Conservation (phyloP, 2,113 vertebrate genomes). For the Chunga burmeisteri region DNA sequence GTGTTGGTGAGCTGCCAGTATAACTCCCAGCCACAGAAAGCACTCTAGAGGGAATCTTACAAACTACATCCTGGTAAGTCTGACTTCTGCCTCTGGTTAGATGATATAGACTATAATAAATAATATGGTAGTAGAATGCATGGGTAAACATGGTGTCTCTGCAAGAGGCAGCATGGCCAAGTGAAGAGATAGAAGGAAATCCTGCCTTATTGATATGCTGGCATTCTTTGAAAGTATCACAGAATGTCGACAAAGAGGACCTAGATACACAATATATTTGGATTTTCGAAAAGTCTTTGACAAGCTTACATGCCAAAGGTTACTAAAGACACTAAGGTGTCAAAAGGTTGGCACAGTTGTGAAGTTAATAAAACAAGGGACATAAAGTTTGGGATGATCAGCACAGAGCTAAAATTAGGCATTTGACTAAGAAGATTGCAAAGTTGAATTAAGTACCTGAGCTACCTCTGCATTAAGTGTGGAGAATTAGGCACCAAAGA, state of each 20-base stretch:
- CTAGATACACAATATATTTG: accelerated
- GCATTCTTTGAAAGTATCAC: accelerated
- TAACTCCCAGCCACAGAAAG: neutral
- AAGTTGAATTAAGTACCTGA: neutral
- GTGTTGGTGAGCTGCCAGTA: neutral
- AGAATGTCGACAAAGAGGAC: neutral
- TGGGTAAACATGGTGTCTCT: neutral
- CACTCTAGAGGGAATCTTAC: neutral
- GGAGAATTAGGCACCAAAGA: neutral
- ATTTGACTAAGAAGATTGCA: neutral
- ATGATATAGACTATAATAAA: neutral
- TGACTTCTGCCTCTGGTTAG: neutral
- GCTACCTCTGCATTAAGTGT: neutral
- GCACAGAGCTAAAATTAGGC: neutral
- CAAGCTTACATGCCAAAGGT: neutral
- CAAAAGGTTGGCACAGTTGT: neutral
- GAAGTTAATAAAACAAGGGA: neutral
- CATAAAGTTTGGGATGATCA: neutral
- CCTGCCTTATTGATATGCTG: neutral
- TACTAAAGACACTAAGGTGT: neutral
- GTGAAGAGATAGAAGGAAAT: neutral
- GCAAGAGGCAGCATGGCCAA: neutral
- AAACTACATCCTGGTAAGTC: neutral
- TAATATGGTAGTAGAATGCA: neutral
- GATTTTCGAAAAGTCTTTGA: neutral